Conservation (phyloP, 1,140 invertebrate genomes). For the Anoplophora glabripennis region DNA sequence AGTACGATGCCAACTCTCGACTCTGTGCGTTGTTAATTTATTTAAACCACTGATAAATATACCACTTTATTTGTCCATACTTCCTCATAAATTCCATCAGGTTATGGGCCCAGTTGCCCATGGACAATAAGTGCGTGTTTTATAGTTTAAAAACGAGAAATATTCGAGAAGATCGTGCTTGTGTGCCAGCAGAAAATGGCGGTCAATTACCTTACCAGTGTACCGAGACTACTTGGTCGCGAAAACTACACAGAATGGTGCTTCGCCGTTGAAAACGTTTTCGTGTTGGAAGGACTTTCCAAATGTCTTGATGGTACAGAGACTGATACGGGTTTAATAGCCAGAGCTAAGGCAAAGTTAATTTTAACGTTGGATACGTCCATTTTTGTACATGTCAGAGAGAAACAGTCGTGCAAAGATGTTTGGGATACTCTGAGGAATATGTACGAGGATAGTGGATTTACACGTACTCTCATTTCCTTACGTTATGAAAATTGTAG, state of each 20-base stretch:
- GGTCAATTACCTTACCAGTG: constrained; percentile 28
- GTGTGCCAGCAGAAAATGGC: too few species aligned
- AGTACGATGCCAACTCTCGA: too few species aligned
- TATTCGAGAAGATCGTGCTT: too few species aligned
- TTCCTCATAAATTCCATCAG: too few species aligned
- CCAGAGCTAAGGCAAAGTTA: constrained; percentile 25
- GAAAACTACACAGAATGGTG: constrained; percentile 34
- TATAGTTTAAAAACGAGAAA: too few species aligned
- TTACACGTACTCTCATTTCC: constrained; percentile 24
- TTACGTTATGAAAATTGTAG: constrained; percentile 22
- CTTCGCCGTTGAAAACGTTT: constrained; percentile 29
- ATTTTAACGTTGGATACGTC: constrained; percentile 22
- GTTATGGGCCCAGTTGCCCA: too few species aligned
- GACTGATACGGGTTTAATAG: constrained; percentile 10
- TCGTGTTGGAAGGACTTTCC: constrained; percentile 28
- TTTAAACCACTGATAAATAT: too few species aligned
- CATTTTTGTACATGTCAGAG: constrained; percentile 23
- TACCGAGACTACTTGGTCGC: constrained; percentile 26
- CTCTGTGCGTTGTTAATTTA: too few species aligned
- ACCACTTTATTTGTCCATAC: too few species aligned
- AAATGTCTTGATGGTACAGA: constrained; percentile 29
- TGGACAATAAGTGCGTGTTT: too few species aligned
- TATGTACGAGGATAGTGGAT: constrained; percentile 20
- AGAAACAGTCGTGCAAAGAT: constrained; percentile 3
- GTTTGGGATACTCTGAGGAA: constrained; percentile 19